Evolutionary conservation across 2,888 invertebrate species (phyloP).

Genomic region (Pyralis farinalis): DNA sequence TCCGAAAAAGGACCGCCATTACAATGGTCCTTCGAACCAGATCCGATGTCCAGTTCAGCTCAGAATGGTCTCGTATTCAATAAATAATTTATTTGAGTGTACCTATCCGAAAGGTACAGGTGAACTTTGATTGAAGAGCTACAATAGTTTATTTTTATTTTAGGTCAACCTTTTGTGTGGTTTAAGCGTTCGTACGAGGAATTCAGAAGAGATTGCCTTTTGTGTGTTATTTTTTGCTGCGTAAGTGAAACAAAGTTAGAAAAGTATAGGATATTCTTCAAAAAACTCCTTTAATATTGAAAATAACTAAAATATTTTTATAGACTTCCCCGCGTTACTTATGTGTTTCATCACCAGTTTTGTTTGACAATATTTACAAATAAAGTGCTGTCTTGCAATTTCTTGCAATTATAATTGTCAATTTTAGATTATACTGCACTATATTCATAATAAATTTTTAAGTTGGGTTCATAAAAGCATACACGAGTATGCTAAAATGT

Average conservation of each 20-base stretch:
- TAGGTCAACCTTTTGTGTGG: neutral
- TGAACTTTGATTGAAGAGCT: conserved; percentile 7
- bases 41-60: conserved; percentile 3
- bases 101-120: conserved; percentile 2
- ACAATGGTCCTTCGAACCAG: conserved; percentile 35
- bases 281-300: too few species aligned
- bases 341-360: too few species aligned
- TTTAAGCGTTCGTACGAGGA: neutral
- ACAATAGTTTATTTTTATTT: conserved; percentile 2
- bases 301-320: too few species aligned
- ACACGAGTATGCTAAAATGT: too few species aligned
- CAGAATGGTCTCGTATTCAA: conserved; percentile 10
- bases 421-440: too few species aligned
- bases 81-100: conserved; percentile 16
- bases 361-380: too few species aligned
- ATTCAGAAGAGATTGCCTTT: neutral
- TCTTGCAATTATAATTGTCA: too few species aligned
- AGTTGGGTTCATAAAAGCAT: too few species aligned
- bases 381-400: too few species aligned
- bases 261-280: too few species aligned
- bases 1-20: conserved; percentile 36
- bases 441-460: too few species aligned
- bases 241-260: neutral
- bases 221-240: neutral
- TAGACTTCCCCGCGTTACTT: too few species aligned